Evolutionary conservation across 2,113 vertebrate genomes (phyloP).

Genomic region (Empidonax traillii): DNA sequence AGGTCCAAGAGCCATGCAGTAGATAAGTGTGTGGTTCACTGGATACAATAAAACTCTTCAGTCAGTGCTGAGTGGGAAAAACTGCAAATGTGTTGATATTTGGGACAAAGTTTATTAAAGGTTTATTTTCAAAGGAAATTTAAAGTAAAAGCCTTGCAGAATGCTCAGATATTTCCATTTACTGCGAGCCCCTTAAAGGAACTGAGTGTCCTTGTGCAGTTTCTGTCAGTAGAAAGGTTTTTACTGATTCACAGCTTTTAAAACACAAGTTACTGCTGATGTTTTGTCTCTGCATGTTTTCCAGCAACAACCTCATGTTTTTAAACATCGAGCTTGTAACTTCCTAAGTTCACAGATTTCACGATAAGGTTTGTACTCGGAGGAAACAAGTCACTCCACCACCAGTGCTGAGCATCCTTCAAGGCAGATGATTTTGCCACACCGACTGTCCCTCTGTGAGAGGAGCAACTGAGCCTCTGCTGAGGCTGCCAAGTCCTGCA

Average conservation of each 20-base stretch:
- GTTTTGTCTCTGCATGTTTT: not conserved
- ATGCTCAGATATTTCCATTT: fast-evolving
- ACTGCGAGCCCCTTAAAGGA: not conserved
- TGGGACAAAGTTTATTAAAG: not conserved
- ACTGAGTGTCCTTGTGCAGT: not conserved
- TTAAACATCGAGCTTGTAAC: not conserved
- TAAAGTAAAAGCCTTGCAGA: not conserved
- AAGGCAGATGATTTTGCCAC: not conserved
- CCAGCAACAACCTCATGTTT: not conserved
- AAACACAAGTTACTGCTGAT: not conserved
- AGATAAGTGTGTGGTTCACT: not conserved
- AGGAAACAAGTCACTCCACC: not conserved
- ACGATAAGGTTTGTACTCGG: not conserved
- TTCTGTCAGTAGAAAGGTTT: not conserved
- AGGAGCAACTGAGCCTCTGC: not conserved
- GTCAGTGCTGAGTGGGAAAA: not conserved
- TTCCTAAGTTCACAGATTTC: not conserved
- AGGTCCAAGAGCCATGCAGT: not conserved
- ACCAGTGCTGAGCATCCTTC: not conserved
- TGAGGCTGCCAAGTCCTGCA: not conserved
- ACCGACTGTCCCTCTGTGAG: not conserved
- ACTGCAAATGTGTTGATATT: not conserved
- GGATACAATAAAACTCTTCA: not conserved
- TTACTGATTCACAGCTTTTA: not conserved
- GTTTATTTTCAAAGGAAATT: not conserved